Evolutionary conservation across 2,113 vertebrate species (phyloP), one percentile per base, ranked within the genome.

Genomic region (Rana temporaria): DNA sequence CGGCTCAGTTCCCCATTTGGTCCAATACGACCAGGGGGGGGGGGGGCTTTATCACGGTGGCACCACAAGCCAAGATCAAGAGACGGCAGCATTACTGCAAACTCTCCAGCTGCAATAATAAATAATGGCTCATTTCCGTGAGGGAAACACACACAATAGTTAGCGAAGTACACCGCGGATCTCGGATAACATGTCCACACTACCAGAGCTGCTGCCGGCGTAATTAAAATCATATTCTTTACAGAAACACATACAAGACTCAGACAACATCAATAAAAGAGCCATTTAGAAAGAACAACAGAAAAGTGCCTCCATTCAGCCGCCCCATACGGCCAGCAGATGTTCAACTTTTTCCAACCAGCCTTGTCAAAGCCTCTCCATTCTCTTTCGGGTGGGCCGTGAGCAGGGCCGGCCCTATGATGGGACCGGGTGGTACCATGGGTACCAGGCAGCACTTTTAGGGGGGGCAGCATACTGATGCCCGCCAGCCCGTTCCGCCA

Each of bases 241-340:
- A 30, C 26, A 42, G 22, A 32, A 52, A 53, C 24, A 6, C 59
- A 56, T 57, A 16, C 38, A 26, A 65, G 65, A 24, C 30, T 22
- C 67, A 34, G 26, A 59, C 16, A 19, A 52, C 30, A n/a, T 48
- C 48, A 59, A 79, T 48, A 72, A 52, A 22, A 72, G 42, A 22
- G 34, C 32, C 1, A 32, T 72, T 81, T 62, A 48, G 24, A 52
- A 80, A 42, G 4, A 52, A 64, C 32, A 26, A 32, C 22, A 65
- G n/a, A 63, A 63, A 64, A 78, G 22, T 38, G 19, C 57, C 26
- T 20, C 24, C 18, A 30, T 30, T 30, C n/a, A 53, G 16, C 60
- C 1, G 42, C 20, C 72, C 72, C 79, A 81, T 81, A 60, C 64
- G 79, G 79, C 59, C 22, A 24, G 59, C 79, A 72, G 68, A 73